Conservation (phyloP, 2,797 vertebrate genomes). For the Tapera naevia region DNA sequence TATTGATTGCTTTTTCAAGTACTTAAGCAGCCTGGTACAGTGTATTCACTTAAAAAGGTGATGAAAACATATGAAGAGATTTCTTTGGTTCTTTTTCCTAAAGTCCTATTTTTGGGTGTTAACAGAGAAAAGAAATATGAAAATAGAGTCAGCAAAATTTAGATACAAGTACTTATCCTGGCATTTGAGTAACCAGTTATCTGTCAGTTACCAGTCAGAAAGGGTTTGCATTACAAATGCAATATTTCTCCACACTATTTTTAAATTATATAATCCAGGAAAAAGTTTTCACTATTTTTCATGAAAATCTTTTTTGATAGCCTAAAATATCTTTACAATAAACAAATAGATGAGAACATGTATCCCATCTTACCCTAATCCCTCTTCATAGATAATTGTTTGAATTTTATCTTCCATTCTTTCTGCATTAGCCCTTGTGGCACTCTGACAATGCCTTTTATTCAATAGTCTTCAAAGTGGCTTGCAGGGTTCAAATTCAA, state of each 20-base stretch:
- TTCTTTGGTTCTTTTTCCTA: background rate
- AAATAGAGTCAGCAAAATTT: background rate
- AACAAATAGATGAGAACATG: background rate
- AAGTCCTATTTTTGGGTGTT: background rate
- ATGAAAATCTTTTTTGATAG: background rate
- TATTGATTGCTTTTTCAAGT: background rate
- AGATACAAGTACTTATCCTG: background rate
- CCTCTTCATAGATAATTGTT: background rate
- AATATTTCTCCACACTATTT: background rate
- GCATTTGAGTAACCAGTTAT: background rate
- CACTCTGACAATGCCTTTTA: background rate
- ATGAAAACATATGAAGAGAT: background rate
- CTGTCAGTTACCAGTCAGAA: background rate
- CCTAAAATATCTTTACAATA: background rate
- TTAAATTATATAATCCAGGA: background rate
- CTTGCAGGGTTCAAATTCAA: background rate
- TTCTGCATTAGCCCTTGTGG: background rate
- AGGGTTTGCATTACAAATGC: background rate
- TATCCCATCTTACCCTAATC: background rate
- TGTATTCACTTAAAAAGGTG: background rate
- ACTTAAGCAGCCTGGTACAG: background rate
- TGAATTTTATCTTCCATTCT: background rate
- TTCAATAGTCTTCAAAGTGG: background rate
- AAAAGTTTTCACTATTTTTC: background rate
- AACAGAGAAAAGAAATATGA: background rate